Conservation (phyloP, 2,113 vertebrate species). For the Boleophthalmus pectinirostris region DNA sequence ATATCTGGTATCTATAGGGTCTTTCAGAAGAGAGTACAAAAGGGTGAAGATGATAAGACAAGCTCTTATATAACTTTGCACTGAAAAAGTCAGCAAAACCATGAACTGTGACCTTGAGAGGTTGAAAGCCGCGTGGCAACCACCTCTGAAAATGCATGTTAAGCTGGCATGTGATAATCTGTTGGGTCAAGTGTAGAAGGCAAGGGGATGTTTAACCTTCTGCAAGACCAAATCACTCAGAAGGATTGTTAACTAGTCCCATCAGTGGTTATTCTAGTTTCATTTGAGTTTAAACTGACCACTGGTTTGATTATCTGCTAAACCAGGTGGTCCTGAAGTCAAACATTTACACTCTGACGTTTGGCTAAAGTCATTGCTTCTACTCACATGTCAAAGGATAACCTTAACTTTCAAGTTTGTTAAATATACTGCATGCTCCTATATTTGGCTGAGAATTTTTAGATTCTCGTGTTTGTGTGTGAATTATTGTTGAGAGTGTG, state of each 20-base stretch:
- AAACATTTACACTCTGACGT: neutral
- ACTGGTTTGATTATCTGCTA: neutral
- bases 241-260: neutral
- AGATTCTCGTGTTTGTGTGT: neutral
- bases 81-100: constrained; percentile 15
- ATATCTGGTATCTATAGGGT: neutral
- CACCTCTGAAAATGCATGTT: neutral
- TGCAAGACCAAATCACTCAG: neutral
- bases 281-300: neutral
- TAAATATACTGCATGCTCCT: neutral
- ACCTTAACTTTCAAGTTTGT: neutral
- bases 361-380: neutral
- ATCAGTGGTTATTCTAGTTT: too few relatives aligned
- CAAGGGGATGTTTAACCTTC: neutral
- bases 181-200: neutral
- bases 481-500: neutral
- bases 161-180: neutral
- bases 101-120: constrained; percentile 17
- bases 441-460: neutral
- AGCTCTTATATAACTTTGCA: neutral
- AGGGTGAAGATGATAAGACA: constrained; percentile 1
- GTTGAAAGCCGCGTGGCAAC: neutral
- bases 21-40: constrained; percentile 8
- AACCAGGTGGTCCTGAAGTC: neutral
- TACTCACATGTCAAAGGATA: neutral